Evolutionary conservation across 2,797 vertebrate species (phyloP).

Genomic region (Arremon brunneinucha): DNA sequence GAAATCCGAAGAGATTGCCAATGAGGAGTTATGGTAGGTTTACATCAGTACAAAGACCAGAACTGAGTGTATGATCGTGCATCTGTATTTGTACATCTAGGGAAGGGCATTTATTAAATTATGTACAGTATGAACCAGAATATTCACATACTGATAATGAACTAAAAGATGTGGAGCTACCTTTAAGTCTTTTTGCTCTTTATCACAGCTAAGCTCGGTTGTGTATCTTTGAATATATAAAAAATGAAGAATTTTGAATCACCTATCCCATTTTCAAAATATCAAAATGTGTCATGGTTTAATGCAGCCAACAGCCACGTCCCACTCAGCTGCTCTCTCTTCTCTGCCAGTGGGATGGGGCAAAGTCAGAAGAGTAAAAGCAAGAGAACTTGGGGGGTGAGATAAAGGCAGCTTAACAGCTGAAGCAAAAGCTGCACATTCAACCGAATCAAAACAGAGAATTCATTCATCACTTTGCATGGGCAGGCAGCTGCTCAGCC

Average conservation of each 20-base stretch:
- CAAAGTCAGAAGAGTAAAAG: background rate
- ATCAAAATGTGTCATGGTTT: background rate
- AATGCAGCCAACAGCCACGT: background rate
- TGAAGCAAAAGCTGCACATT: background rate
- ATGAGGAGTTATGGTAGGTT: background rate
- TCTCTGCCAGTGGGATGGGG: background rate
- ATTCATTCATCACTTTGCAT: background rate
- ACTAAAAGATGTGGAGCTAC: background rate
- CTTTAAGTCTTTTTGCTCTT: constrained; percentile 26
- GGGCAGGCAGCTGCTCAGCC: background rate
- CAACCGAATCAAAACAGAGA: background rate
- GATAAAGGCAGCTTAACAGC: background rate
- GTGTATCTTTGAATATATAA: background rate
- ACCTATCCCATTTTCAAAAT: constrained; percentile 14
- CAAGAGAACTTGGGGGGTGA: background rate
- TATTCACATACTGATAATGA: background rate
- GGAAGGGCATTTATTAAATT: background rate
- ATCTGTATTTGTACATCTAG: background rate
- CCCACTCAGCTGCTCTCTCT: background rate
- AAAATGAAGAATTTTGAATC: background rate
- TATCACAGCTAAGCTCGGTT: background rate
- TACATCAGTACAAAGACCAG: background rate
- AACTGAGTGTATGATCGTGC: background rate
- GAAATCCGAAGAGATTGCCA: background rate
- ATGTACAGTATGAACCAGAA: background rate